Percentiles rank a stretch among this genome's conserved stretches.
Evolutionary conservation across 2,797 vertebrate genomes (phyloP).

Genomic region (Antrozous pallidus): DNA sequence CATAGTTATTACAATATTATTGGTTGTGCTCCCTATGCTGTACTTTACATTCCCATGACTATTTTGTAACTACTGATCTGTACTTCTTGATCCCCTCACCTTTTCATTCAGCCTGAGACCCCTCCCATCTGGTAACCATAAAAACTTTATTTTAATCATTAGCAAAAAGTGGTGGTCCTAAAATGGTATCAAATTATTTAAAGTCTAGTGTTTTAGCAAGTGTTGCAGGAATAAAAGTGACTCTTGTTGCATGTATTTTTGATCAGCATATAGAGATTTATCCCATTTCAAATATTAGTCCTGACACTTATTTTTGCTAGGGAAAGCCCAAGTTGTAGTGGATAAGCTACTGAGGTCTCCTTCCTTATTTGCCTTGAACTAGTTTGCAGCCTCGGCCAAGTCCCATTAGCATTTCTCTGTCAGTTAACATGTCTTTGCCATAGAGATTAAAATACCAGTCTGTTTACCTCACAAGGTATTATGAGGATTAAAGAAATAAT

Average conservation of each 20-base stretch:
- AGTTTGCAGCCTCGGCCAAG: background rate
- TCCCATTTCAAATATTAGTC: background rate
- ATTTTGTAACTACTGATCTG: background rate
- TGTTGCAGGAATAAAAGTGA: background rate
- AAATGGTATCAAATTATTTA: background rate
- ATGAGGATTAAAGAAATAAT: constrained; percentile 10
- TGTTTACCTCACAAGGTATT: background rate
- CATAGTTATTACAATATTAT: background rate
- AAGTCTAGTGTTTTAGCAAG: background rate
- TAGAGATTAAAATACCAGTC: constrained; percentile 14
- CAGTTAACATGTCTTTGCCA: background rate
- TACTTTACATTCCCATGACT: background rate
- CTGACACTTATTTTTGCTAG: background rate
- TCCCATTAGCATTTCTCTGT: background rate
- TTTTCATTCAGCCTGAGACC: background rate
- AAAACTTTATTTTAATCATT: background rate
- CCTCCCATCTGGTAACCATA: background rate
- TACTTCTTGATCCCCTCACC: background rate
- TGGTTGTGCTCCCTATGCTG: background rate
- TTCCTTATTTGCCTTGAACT: background rate
- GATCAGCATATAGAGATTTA: background rate
- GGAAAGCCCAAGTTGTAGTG: background rate
- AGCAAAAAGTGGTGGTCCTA: background rate
- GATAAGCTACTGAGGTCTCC: background rate
- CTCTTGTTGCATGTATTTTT: background rate